These are phyloP conservation scores for Rhinatrema bivittatum DNA, from an alignment of 2,797 vertebrate species.

Conservation along the genomic window DNA sequence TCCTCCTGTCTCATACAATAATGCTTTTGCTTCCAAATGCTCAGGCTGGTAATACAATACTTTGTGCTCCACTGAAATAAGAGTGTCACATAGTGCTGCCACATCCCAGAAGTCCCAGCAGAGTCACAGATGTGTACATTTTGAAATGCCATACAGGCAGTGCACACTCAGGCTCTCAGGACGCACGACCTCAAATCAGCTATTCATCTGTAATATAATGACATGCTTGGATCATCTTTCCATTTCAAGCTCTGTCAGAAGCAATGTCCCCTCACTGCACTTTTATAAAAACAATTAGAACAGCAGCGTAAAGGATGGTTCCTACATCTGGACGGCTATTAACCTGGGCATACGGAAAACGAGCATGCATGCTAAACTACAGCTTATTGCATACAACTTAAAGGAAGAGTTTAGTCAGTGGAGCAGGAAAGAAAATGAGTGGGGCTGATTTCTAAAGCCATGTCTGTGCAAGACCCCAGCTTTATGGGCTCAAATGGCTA, in stretches of 20 bases:
- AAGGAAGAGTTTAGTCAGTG: too few species aligned
- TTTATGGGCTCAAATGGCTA: too few species aligned
- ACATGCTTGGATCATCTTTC: conserved; percentile 5
- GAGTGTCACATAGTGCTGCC: conserved; percentile 47
- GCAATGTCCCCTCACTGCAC: too few species aligned
- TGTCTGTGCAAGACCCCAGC: too few species aligned
- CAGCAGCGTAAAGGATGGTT: too few species aligned
- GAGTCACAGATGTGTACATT: conserved; percentile 36
- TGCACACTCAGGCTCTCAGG: conserved; percentile 26
- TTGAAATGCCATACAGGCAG: conserved; percentile 35
- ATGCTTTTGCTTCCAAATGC: conserved; percentile 14
- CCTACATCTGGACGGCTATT: too few species aligned
- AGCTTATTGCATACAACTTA: too few species aligned
- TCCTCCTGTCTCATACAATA: not conserved
- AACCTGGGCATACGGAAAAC: too few species aligned
- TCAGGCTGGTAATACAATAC: conserved; percentile 20
- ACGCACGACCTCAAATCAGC: conserved; percentile 18
- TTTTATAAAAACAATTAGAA: too few species aligned
- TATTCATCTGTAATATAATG: conserved; percentile 12
- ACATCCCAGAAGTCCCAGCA: conserved; percentile 34
- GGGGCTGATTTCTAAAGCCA: too few species aligned
- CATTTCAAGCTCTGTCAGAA: not conserved
- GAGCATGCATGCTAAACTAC: too few species aligned
- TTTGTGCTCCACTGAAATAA: conserved; percentile 41
- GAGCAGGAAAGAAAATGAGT: too few species aligned